Evolutionary conservation across 2,113 vertebrate genomes (phyloP), one percentile per base, ranked within the genome.

Genomic region (Alces alces): DNA sequence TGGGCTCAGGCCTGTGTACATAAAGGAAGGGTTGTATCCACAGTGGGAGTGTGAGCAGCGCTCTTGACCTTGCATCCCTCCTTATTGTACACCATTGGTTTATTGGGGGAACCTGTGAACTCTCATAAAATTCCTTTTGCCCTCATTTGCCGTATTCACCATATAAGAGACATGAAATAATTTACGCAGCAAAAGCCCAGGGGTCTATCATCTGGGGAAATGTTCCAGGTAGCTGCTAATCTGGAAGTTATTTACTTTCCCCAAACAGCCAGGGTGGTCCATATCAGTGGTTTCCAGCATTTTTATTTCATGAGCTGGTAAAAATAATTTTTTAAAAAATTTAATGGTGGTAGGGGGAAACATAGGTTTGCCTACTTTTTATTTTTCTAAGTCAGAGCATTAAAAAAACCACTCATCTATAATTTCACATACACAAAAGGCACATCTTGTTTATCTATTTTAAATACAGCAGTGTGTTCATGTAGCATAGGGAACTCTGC

Each of bases 171-270:
- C 86, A 36, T 64, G 52, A 91, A 94, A 45, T 95, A 93, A 91
- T 76, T 88, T 55, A 73, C 43, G 57, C 60, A 58, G 36, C 55
- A 52, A 64, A 95, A 80, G 39, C 61, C 91, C 64, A 23, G 16
- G 92, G 66, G 45, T 55, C 93, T 82, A 1, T 52, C 78, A 89
- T 86, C 93, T 64, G 36, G 30, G 84, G 92, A 97, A 89, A 83
- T 11, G 47, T 88, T 96, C 85, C 79, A 96, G 98, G 97, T 97
- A 97, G 86, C 79, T 66, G 91, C 93, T 97, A 96, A 97, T 98
- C 97, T 97, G 96, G 98, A 98, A 98, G 83, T 91, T 95, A 97
- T 97, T 98, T 98, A 96, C 96, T 94, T 95, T 97, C 86, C 60
- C 47, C 86, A 86, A 43, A 95, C 91, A 90, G 10, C 82, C 80